Evolutionary conservation across 2,888 invertebrate genomes (phyloP).

Genomic region (Strigamia transsilvanica): DNA sequence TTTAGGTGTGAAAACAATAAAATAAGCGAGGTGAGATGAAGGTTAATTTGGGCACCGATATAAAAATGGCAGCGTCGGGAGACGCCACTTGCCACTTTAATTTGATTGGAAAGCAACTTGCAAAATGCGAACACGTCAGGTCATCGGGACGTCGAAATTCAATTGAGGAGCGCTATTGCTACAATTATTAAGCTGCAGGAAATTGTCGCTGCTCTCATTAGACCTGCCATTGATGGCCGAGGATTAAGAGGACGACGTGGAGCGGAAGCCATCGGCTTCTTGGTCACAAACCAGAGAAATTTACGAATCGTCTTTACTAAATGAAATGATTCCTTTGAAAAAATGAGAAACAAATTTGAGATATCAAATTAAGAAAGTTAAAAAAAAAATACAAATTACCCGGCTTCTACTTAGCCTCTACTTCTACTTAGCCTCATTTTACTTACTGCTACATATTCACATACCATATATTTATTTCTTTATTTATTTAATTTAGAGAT

Average conservation of each 20-base stretch:
- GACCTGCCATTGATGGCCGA: slow-evolving; percentile 39
- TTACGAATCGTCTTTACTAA: slow-evolving; percentile 11
- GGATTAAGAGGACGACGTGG: slow-evolving; percentile 39
- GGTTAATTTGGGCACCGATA: slow-evolving; percentile 14
- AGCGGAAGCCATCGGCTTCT: slow-evolving; percentile 32
- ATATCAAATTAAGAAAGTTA: not conserved
- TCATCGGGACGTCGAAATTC: slow-evolving; percentile 37
- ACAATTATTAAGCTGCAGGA: slow-evolving; percentile 44
- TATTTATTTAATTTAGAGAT: too few relatives aligned
- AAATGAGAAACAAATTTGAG: not conserved
- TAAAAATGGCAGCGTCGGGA: slow-evolving; percentile 28
- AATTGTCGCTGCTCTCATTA: slow-evolving; percentile 44
- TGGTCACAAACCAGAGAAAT: slow-evolving; percentile 16
- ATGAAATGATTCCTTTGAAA: slow-evolving; percentile 17
- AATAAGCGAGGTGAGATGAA: slow-evolving; percentile 35
- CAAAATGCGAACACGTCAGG: slow-evolving; percentile 44
- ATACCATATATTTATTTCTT: too few relatives aligned
- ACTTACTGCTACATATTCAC: not conserved
- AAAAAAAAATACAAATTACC: not conserved
- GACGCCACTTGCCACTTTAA: slow-evolving; percentile 34
- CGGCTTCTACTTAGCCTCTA: too few relatives aligned
- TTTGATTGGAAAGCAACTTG: slow-evolving; percentile 42
- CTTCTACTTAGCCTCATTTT: not conserved
- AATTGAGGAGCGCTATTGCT: slow-evolving; percentile 29
- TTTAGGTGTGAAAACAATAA: slow-evolving; percentile 32